Percentiles rank a stretch among this genome's conserved stretches.
Evolutionary conservation across 2,797 vertebrate genomes (phyloP).

Genomic region (Salmo trutta): DNA sequence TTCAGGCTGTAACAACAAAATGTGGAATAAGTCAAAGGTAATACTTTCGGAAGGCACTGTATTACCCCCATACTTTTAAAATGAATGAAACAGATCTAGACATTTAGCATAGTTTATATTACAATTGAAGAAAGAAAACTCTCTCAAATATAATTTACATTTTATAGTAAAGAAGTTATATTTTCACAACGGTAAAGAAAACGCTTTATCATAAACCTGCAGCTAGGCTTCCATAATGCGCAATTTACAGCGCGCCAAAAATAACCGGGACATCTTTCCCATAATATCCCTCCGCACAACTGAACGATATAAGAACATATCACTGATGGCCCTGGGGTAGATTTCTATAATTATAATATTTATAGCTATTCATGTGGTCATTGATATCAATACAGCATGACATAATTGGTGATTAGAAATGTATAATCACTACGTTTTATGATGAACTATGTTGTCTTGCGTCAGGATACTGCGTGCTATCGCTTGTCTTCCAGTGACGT

Average conservation of each 20-base stretch:
- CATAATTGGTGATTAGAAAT: rapidly evolving
- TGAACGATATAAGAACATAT: conserved; percentile 1
- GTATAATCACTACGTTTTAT: background rate
- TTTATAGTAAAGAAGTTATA: background rate
- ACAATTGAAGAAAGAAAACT: too few species aligned
- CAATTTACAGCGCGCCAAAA: conserved; percentile 48
- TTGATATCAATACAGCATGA: background rate
- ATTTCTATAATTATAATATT: background rate
- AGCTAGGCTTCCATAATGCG: conserved; percentile 8
- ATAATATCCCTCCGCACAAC: conserved; percentile 45
- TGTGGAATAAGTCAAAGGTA: too few species aligned
- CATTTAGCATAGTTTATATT: background rate
- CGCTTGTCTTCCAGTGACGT: conserved; percentile 64
- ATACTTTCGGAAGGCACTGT: too few species aligned
- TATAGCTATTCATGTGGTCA: background rate
- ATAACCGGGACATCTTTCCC: conserved; percentile 50
- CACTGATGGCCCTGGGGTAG: background rate
- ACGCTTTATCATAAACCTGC: background rate
- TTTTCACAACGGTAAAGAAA: background rate
- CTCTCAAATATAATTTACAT: too few species aligned
- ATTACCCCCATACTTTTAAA: too few species aligned
- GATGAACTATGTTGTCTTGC: conserved; percentile 60
- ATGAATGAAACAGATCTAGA: background rate
- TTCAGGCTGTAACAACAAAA: too few species aligned
- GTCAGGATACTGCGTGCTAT: conserved; percentile 34